Conservation (phyloP, 2,888 invertebrate genomes). For the Nephrotoma guestfalica region DNA sequence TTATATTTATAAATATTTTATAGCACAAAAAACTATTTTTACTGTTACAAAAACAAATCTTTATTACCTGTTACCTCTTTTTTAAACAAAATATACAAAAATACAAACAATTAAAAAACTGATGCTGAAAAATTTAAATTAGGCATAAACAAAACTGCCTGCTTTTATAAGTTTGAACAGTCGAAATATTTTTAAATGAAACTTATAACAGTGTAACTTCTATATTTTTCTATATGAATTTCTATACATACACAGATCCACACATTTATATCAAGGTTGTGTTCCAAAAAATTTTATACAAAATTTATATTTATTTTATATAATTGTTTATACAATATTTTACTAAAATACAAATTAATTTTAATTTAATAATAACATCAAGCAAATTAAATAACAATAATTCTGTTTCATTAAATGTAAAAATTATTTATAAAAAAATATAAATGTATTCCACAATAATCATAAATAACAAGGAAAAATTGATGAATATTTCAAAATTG, state of each 20-base stretch:
- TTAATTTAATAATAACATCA: not conserved
- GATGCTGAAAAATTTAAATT: not conserved
- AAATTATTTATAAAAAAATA: not conserved
- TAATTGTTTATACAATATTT: not conserved
- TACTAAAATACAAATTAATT: not conserved
- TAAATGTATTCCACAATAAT: not conserved
- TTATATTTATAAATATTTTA: not conserved
- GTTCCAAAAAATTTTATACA: not conserved
- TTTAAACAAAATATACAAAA: not conserved
- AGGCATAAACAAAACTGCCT: not conserved
- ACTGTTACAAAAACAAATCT: not conserved
- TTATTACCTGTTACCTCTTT: not conserved
- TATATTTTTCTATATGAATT: not conserved
- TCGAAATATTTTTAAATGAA: not conserved
- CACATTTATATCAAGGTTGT: not conserved
- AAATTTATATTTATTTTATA: not conserved
- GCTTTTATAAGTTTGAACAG: not conserved
- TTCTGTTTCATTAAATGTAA: not conserved
- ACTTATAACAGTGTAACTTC: not conserved
- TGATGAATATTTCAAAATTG: not conserved
- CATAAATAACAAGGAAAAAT: not conserved
- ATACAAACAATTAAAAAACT: not conserved
- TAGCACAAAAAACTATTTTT: not conserved
- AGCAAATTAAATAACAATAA: not conserved
- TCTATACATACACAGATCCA: not conserved